phyloP scores from a whole-genome alignment of 2,113 vertebrate genomes.

The Percopsis transmontana region DNA sequence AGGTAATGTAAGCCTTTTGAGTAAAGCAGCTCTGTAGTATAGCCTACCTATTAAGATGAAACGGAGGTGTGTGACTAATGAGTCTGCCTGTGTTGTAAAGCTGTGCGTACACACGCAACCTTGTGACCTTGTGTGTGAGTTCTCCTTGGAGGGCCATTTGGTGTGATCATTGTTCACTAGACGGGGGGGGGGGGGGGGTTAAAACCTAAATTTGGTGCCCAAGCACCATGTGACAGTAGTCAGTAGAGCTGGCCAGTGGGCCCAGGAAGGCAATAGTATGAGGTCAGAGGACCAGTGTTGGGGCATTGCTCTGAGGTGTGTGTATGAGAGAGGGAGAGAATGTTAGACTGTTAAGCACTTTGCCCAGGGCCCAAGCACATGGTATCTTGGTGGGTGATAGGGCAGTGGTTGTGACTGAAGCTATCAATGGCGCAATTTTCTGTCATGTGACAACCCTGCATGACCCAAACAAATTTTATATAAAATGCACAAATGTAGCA shows the following conservation, averaged over 20 bases:
- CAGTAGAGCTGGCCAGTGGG: slow-evolving; percentile 16
- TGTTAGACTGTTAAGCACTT: not conserved
- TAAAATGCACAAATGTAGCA: no score
- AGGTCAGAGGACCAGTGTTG: slow-evolving; percentile 23
- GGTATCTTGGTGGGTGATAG: not conserved
- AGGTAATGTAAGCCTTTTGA: no score
- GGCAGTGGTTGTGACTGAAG: not conserved
- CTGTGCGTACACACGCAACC: not conserved
- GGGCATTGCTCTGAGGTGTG: not conserved
- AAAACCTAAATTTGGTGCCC: slow-evolving; percentile 14
- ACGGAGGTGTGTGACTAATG: not conserved
- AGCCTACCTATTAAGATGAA: not conserved
- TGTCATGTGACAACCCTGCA: slow-evolving; percentile 14
- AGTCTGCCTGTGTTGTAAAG: not conserved
- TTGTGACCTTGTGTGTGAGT: not conserved
- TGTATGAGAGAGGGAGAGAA: not conserved
- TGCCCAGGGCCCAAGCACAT: not conserved
- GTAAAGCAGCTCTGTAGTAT: no score
- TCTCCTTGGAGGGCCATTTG: not conserved
- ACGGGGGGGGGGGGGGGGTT: no score
- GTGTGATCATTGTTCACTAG: not conserved
- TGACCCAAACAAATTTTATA: not conserved
- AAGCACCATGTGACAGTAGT: slow-evolving; percentile 31
- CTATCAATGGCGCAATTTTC: slow-evolving; percentile 15
- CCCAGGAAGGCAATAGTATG: slow-evolving; percentile 19